These are phyloP conservation scores for Stictonetta naevosa DNA, from an alignment of 2,113 vertebrate species.

Conservation along the genomic window DNA sequence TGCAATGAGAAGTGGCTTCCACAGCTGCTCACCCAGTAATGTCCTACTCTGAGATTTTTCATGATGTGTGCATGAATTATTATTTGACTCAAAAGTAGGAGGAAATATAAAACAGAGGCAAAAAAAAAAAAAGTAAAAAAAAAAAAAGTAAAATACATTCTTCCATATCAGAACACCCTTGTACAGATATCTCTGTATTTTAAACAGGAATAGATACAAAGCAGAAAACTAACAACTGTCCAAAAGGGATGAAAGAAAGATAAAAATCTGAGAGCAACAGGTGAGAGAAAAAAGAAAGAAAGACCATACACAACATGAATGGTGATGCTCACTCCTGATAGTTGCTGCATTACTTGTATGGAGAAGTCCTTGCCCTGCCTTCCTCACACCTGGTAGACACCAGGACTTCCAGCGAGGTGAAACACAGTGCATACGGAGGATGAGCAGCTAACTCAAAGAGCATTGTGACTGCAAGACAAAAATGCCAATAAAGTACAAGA, in stretches of 20 bases:
- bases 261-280: neutral
- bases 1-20: neutral
- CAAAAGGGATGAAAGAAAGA: neutral
- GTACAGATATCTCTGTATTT: neutral
- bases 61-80: neutral
- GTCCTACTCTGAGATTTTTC: neutral
- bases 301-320: neutral
- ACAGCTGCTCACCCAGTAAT: neutral
- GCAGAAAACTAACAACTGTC: neutral
- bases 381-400: rapidly evolving
- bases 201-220: neutral
- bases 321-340: neutral
- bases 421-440: neutral
- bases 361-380: neutral
- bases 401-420: neutral
- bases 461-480: neutral
- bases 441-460: conserved; percentile 9
- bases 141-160: neutral
- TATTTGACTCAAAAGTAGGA: neutral
- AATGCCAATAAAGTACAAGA: conserved; percentile 28
- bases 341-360: no score
- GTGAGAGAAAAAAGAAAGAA: neutral
- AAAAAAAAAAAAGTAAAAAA: neutral
- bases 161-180: neutral
- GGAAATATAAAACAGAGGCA: neutral